These are phyloP conservation scores for Heterodera schachtii DNA, from an alignment of 1,140 invertebrate species.

Conservation along the genomic window DNA sequence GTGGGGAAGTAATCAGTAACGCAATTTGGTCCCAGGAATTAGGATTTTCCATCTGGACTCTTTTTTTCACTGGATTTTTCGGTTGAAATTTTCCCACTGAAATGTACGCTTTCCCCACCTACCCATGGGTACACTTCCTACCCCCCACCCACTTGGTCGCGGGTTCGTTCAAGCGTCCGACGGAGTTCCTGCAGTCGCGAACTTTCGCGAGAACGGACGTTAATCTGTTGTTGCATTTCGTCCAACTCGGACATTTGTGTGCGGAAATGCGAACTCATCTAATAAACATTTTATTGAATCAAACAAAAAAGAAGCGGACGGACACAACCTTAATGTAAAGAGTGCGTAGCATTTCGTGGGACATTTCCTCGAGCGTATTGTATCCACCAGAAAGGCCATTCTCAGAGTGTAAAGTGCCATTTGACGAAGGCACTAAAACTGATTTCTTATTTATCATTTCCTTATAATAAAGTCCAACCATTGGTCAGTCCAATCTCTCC, in stretches of 20 bases:
- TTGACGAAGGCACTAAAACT: neutral
- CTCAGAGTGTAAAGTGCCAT: neutral
- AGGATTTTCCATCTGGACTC: too few relatives aligned
- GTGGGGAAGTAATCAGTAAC: too few relatives aligned
- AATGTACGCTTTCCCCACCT: too few relatives aligned
- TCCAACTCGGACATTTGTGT: slow-evolving; percentile 34
- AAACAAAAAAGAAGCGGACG: slow-evolving; percentile 1
- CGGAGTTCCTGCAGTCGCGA: slow-evolving; percentile 37
- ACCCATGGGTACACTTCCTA: neutral
- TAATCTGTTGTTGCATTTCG: slow-evolving; percentile 37
- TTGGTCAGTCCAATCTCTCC: neutral
- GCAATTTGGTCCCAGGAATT: neutral
- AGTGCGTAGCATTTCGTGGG: slow-evolving; percentile 32
- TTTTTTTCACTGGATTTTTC: too few relatives aligned
- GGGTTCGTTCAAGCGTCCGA: slow-evolving; percentile 30
- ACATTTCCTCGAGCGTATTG: slow-evolving; percentile 17
- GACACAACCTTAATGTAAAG: slow-evolving; percentile 32
- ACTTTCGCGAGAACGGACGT: slow-evolving; percentile 33
- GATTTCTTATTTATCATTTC: too few relatives aligned
- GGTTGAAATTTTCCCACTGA: too few relatives aligned
- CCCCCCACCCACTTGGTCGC: slow-evolving; percentile 28
- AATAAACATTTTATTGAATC: neutral
- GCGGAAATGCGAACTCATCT: slow-evolving; percentile 32
- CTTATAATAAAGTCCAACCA: too few relatives aligned
- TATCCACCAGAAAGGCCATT: neutral